Percentiles rank a stretch among this genome's conserved stretches.
Evolutionary conservation across 2,797 vertebrate species (phyloP).

Genomic region (Gambusia yucatana): DNA sequence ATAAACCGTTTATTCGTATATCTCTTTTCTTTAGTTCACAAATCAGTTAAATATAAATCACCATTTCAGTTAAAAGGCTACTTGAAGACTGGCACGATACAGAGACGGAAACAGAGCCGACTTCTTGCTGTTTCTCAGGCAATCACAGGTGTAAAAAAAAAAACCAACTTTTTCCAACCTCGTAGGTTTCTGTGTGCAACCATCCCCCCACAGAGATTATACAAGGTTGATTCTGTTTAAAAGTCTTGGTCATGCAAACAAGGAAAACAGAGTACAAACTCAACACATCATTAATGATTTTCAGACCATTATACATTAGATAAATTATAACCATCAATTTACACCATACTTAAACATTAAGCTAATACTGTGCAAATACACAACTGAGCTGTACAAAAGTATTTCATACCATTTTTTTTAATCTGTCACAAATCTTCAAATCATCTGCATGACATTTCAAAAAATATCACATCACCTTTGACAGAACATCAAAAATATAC

Average conservation of each 20-base stretch:
- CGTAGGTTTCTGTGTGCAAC: slow-evolving; percentile 69
- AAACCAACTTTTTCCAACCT: slow-evolving; percentile 50
- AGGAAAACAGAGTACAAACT: slow-evolving; percentile 47
- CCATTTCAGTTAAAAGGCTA: slow-evolving; percentile 80
- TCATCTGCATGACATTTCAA: slow-evolving; percentile 64
- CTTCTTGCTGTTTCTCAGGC: slow-evolving; percentile 72
- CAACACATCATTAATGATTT: slow-evolving; percentile 71
- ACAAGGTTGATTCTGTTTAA: slow-evolving; percentile 63
- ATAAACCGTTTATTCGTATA: slow-evolving; percentile 88
- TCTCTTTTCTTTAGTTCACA: slow-evolving; percentile 74
- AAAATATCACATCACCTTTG: slow-evolving; percentile 75
- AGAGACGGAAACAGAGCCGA: slow-evolving; percentile 80
- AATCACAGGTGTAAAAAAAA: slow-evolving; percentile 51
- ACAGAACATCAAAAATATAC: slow-evolving; percentile 78
- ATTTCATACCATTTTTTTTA: slow-evolving; percentile 67
- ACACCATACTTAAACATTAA: slow-evolving; percentile 74
- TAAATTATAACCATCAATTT: slow-evolving; percentile 71
- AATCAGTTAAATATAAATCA: slow-evolving; percentile 84
- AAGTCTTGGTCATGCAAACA: slow-evolving; percentile 82
- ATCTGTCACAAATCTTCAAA: slow-evolving; percentile 70
- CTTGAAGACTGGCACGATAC: slow-evolving; percentile 87
- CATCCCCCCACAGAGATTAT: slow-evolving; percentile 72
- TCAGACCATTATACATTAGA: slow-evolving; percentile 62
- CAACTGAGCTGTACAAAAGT: slow-evolving; percentile 78
- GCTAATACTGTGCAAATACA: slow-evolving; percentile 86